Base-by-base conservation (phyloP, 2,888 invertebrate species). In the Dryobota labecula region DNA sequence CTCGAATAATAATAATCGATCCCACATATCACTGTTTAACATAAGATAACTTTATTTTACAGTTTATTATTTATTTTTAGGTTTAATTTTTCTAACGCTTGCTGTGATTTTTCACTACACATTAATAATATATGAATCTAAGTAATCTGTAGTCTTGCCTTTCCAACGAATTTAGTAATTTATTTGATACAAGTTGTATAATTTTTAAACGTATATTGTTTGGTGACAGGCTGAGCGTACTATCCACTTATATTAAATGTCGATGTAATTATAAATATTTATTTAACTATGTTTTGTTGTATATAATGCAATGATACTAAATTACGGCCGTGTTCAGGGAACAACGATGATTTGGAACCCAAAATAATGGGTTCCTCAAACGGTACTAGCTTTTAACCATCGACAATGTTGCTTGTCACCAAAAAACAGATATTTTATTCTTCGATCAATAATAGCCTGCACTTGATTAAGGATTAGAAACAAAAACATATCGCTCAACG, bases 151-250 rank as follows among this genome's bases (percentile, higher is more conserved):
- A 88, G 87, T 92, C 93, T 94, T 94, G 94, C 94, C 94, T 93
- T 92, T 89, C 79, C 88, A 90, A 94, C 94, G 94, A 94, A 94
- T 94, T 94, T 94, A 94, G 88, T 91, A 86, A 80, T 85, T 85
- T 84, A 81, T 85, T 80, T 83, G 36, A 74, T 70, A 81, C 74
- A 73, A 80, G 76, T 85, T 84, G 73, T 87, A 86, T 85, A 85
- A 76, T 83, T 88, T 86, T 86, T 64, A 41, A 62, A 61, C 9
- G 13, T 58, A 56, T 73, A 15, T 27, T 70, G 5, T 43, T 64
- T 70, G 56, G 67, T 74, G 69, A 18, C 60, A 57, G 63, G 54
- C 33, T 30, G 2, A 20, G 15, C 3, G 8, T 51, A 24, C 33
- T 27, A 58, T 45, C 1, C 38, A 38, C n/a, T 15, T 13, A n/a